Evolutionary conservation across 2,113 vertebrate species (phyloP).

Genomic region (Mohoua ochrocephala): DNA sequence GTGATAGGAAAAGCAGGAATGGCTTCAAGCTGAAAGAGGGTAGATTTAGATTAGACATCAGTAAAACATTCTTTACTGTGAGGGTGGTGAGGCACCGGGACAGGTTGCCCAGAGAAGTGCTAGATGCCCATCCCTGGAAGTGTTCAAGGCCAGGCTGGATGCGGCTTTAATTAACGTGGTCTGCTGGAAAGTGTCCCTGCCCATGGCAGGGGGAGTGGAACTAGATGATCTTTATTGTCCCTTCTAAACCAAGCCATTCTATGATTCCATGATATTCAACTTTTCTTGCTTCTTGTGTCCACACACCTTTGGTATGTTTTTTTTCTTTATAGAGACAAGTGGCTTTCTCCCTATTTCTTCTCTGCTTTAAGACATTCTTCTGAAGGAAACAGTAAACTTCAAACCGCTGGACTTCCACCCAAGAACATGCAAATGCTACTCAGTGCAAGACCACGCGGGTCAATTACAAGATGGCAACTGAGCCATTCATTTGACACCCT

Average conservation of each 20-base stretch:
- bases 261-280: neutral
- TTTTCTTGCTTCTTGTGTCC: neutral
- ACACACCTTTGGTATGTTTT: neutral
- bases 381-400: neutral
- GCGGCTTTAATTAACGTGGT: neutral
- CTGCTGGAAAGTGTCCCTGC: neutral
- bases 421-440: neutral
- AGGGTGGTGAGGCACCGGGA: neutral
- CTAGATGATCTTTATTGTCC: neutral
- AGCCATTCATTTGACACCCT: neutral
- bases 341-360: neutral
- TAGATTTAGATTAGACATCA: neutral
- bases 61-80: neutral
- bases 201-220: neutral
- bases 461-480: neutral
- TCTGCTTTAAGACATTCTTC: neutral
- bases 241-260: neutral
- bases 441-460: neutral
- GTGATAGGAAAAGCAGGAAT: neutral
- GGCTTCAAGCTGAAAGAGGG: neutral
- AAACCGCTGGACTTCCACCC: neutral
- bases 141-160: neutral
- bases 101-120: neutral
- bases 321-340: neutral
- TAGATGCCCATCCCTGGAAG: neutral